Percentiles rank a stretch among this genome's conserved stretches.
Conservation (phyloP, 2,113 vertebrate genomes). For the Halichoerus grypus region DNA sequence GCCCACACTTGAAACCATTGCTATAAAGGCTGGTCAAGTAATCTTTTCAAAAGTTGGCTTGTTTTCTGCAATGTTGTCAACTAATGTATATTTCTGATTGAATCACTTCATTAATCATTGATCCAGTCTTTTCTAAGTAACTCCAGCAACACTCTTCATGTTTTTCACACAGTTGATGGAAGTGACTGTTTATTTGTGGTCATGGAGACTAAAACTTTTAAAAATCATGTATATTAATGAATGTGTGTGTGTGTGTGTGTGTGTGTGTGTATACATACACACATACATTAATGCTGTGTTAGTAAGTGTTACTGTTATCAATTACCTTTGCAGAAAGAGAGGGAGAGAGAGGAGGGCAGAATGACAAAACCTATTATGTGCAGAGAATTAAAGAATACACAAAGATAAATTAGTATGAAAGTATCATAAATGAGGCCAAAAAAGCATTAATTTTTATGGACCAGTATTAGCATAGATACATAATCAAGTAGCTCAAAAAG, state of each 20-base stretch:
- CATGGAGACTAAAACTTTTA: not conserved
- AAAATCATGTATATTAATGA: not conserved
- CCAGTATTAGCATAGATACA: not conserved
- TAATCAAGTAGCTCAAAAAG: constrained; percentile 58
- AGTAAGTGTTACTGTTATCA: not conserved
- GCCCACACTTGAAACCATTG: not conserved
- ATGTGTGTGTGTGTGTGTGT: not conserved
- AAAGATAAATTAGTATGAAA: constrained; percentile 39
- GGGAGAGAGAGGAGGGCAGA: not conserved
- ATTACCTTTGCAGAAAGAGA: not conserved
- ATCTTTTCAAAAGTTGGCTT: not conserved
- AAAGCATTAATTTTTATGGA: constrained; percentile 56
- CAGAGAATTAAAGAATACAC: constrained; percentile 44
- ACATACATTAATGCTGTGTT: not conserved
- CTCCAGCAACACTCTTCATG: not conserved
- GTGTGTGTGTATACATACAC: not conserved
- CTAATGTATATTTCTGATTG: not conserved
- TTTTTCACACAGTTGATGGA: constrained; percentile 14
- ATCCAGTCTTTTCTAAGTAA: not conserved
- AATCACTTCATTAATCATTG: not conserved
- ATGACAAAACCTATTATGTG: constrained; percentile 14
- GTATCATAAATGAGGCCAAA: constrained; percentile 7
- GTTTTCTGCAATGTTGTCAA: not conserved
- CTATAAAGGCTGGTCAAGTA: not conserved
- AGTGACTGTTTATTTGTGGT: not conserved